Evolutionary conservation across 2,888 invertebrate species (phyloP), one percentile per base, ranked within the genome.

Genomic region (Eupsilia transversa): DNA sequence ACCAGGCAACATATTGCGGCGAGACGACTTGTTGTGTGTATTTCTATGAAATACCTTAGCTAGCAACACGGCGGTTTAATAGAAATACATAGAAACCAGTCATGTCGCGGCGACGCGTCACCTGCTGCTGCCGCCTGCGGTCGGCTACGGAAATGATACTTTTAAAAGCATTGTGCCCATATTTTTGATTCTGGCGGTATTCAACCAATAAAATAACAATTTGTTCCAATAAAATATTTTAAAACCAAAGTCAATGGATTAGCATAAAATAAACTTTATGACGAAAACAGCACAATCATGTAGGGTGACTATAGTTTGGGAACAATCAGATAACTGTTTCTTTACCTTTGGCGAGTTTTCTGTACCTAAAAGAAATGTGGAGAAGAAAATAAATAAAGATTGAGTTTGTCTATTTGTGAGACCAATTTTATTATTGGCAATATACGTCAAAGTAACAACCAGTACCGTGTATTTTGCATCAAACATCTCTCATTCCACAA

Each of bases 251-350:
- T 56, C 56, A 52, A 14, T 35, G 14, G 30, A 57, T 77, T 30
- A 77, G 20, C 59, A 70, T 70, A 61, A 71, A 66, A 61, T 61
- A 38, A 33, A 14, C 3, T 35, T 49, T 46, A 49, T 14, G 2
- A 33, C 27, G 27, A 67, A 67, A 76, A 75, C 2, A 56, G 14
- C 52, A 46, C 7, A n/a, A n/a, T n/a, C n/a, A 14, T 52, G 33
- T 63, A 64, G 59, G 43, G 49, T 69, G 52, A 35, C 77, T 12
- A 77, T n/a, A 9, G 7, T 59, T 72, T 61, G 17, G 30, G 5
- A n/a, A 49, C 17, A 43, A 49, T 33, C n/a, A 7, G 33, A 17
- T 43, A 17, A 33, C 33, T n/a, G 49, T 10, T 10, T 9, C 17
- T 17, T 3, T 49, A 17, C 46, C 6, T 20, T 46, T 46, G 6